Evolutionary conservation across 2,888 invertebrate species (phyloP).

Genomic region (Andrena dorsata): DNA sequence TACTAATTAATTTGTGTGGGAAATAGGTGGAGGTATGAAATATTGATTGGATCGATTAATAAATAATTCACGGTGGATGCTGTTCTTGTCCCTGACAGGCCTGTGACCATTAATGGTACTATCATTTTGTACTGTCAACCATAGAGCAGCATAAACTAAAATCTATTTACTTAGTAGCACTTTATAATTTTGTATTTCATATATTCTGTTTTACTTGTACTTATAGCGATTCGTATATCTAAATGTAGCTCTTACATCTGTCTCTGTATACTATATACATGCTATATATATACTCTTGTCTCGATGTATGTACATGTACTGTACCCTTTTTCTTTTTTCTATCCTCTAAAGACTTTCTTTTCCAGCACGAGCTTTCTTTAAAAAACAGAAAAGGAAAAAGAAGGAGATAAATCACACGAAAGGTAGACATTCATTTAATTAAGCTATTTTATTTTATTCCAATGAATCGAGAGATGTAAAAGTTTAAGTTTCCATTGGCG

Average conservation of each 20-base stretch:
- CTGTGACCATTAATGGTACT: slow-evolving; percentile 55
- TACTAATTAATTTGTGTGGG: too few relatives aligned
- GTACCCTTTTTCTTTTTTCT: slow-evolving; percentile 52
- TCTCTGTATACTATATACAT: slow-evolving; percentile 76
- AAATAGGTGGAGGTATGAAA: too few relatives aligned
- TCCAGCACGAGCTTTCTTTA: slow-evolving; percentile 34
- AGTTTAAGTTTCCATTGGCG: too few relatives aligned
- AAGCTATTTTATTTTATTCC: not conserved
- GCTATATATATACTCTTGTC: slow-evolving; percentile 68
- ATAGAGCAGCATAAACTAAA: slow-evolving; percentile 53
- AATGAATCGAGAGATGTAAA: too few relatives aligned
- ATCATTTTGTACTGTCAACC: slow-evolving; percentile 60
- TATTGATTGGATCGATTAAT: too few relatives aligned
- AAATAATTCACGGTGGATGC: slow-evolving; percentile 27
- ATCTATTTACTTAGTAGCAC: slow-evolving; percentile 59
- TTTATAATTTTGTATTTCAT: slow-evolving; percentile 67
- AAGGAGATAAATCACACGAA: not conserved
- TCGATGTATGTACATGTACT: slow-evolving; percentile 69
- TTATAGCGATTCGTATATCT: slow-evolving; percentile 63
- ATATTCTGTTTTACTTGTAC: slow-evolving; percentile 69
- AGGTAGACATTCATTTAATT: slow-evolving; percentile 1
- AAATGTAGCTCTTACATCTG: slow-evolving; percentile 78
- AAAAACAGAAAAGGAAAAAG: slow-evolving; percentile 5
- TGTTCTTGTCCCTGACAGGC: slow-evolving; percentile 53
- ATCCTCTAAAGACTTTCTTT: slow-evolving; percentile 29